Base-by-base conservation (phyloP, 2,797 vertebrate species). In the Rhabdophis nuchalis region DNA sequence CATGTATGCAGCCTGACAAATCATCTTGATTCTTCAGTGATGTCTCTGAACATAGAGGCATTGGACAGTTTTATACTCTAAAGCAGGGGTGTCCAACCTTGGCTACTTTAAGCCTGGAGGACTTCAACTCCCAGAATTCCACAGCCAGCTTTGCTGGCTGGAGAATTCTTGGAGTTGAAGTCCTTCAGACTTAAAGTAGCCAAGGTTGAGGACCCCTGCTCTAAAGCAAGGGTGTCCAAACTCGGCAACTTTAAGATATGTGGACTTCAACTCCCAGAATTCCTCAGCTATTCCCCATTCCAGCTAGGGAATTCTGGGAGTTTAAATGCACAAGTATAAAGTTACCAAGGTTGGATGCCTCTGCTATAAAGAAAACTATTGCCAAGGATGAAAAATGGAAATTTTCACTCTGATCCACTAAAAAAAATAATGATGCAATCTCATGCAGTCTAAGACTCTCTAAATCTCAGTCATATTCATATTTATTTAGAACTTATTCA, bases 21-120 rank as follows among this genome's bases (percentile, higher is more conserved):
- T 82, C 41, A 82, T 12, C 36, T 82, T 82, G 20, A 25, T 20
- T 46, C 20, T 82, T 82, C 20, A 25, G 36, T 46, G 18, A 82
- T 82, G 32, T 9, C 32, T 10, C 68, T 41, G 68, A 77, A 77
- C 18, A 72, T 3, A 72, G 32, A 36, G 8, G 36, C 18, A 72
- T 32, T 94, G 94, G 94, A 6, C 18, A 91, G 90, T 46, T 88
- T 92, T 91, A 25, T 90, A 87, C 29, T 18, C 27, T 61, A 29
- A 61, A 29, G 64, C n/a, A 68, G 13, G 14, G n/a, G 5, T 32
- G 2, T 68, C n/a, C n/a, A 68, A 16, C 2, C 64, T 16, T n/a
- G n/a, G 13, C 13, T 32, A 32, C 13, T 16, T 68, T 32, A 68
- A 72, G 14, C 32, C n/a, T 32, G 18, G 14, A 32, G 6, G n/a